Conservation (phyloP, 2,888 invertebrate genomes). For the Cephus pygmeus region DNA sequence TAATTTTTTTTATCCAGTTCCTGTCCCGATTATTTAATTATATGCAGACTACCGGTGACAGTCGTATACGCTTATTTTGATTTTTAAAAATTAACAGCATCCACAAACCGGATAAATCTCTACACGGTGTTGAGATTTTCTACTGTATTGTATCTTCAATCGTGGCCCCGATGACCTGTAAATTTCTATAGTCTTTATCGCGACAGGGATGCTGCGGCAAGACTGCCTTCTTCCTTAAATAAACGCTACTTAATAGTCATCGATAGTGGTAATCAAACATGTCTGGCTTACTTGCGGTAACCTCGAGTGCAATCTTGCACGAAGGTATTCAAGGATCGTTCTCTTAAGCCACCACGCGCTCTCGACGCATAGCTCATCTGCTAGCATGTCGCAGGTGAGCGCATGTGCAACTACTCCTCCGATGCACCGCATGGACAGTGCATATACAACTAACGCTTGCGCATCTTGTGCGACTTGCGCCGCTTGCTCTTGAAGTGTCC, state of each 20-base stretch:
- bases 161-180: neutral
- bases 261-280: slow-evolving; percentile 31
- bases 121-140: neutral
- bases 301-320: slow-evolving; percentile 21
- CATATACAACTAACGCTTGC: slow-evolving; percentile 4
- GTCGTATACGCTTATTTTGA: neutral
- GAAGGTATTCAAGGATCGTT: neutral
- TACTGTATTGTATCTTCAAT: neutral
- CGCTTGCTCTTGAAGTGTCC: slow-evolving; percentile 1
- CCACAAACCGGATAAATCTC: neutral
- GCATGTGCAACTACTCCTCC: neutral
- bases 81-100: neutral
- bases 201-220: neutral
- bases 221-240: slow-evolving; percentile 19
- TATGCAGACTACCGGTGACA: neutral
- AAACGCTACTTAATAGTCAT: slow-evolving; percentile 31
- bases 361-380: slow-evolving; percentile 25
- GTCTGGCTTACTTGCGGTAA: slow-evolving; percentile 23
- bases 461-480: neutral
- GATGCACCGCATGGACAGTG: neutral
- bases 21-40: neutral
- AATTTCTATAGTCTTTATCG: neutral
- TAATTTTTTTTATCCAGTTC: neutral
- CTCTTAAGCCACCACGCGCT: slow-evolving; percentile 17
- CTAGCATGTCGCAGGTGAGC: slow-evolving; percentile 1